Base-by-base conservation (phyloP, 2,888 invertebrate genomes). In the Fissipunctia ypsillon region DNA sequence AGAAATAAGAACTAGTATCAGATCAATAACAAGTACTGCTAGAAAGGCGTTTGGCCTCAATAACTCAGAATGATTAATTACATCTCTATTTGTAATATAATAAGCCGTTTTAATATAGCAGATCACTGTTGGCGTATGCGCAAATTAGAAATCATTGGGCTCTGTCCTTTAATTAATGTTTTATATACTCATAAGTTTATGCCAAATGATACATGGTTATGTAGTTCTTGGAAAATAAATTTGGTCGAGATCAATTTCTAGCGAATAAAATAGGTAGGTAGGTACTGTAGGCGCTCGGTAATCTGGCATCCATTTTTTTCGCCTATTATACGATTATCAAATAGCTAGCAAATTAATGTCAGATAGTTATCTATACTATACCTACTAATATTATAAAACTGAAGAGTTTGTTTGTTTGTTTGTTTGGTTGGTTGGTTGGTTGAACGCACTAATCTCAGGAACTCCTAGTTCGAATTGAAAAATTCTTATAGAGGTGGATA, bases 61-160 rank as follows among this genome's bases (percentile, higher is more conserved):
- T 85, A 85, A 76, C 28, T 80, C 69, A 64, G 0, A 54, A 45
- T 81, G 68, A 85, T 73, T 66, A 52, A 84, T 76, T 31, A 31
- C 60, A 19, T 2, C 2, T 59, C 69, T 50, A 75, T 87, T 78
- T 78, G 68, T 79, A n/a, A n/a, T 85, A 67, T 80, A 79, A 73
- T 75, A 80, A 73, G n/a, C 54, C 19, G 28, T 63, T 84, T 87
- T 88, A 85, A 81, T 63, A 65, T 28, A 16, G 60, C 69, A 38
- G 31, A 86, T 84, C 60, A 73, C 48, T 71, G 67, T 84, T 74
- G 78, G 84, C 84, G 74, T 80, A 83, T 75, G 74, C 76, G 87
- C 86, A 86, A 89, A 88, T 88, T 83, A 83, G 79, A 85, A 88
- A 81, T 86, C 89, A 87, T 82, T 84, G 78, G 68, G 25, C 31